Base-by-base conservation (phyloP, 2,113 vertebrate genomes). In the Gnathonemus longibarbis region DNA sequence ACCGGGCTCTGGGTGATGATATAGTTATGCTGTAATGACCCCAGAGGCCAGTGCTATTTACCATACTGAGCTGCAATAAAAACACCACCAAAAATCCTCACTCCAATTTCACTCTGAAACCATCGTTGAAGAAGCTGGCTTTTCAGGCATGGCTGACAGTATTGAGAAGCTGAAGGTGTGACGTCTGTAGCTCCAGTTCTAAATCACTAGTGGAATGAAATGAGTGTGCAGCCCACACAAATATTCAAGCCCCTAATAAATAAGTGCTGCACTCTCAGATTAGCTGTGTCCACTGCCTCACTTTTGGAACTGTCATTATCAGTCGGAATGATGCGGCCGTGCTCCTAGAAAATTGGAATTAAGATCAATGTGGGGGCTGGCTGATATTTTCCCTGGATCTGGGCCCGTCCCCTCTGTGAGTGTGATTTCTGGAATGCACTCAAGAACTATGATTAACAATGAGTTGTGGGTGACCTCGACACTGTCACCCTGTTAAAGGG, bases 1-100 rank as follows among this genome's bases (percentile, higher is more conserved):
- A 2, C 49, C 15, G 35, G 27, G 24, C 49, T 52, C 49, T 13
- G 5, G 49, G 84, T 39, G 50, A 56, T 35, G 27, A 19, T 35
- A 19, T 50, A 24, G n/a, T 35, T 35, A 11, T 19, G 52, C 17
- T 58, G 46, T 53, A 53, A 87, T 53, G 84, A 53, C 24, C 52
- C 31, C 49, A 87, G 85, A 35, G 49, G 24, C n/a, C 27, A 35
- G 85, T 87, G 85, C 27, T 53, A 87, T 87, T 87, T 87, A 85
- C 83, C 46, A 85, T 48, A 11, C 7, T 8, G 83, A 11, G 46
- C 4, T 10, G 24, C 84, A 48, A 49, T 48, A 50, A 86, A 21
- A 70, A 70, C 10, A 5, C 7, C 39, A 84, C 15, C 83, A 48
- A 5, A 84, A 48, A 45, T 48, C 83, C 46, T 48, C 17, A 45